A percentile compares a stretch with the other conserved stretches of the same genome.
phyloP scores from a whole-genome alignment of 1,140 invertebrate species.

The Planococcus citri region DNA sequence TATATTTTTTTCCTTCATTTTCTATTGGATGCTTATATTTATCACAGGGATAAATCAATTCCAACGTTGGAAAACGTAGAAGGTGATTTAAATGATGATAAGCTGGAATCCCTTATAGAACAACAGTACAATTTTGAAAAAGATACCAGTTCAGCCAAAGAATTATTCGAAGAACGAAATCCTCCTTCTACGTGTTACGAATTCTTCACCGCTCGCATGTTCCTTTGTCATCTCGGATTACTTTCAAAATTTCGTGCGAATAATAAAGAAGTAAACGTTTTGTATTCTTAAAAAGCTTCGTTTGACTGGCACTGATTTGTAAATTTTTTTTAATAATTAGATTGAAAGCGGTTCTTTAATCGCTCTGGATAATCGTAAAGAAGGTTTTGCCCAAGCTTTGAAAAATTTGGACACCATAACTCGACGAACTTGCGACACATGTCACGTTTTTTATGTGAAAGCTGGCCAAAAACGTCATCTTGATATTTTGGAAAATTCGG shows the following conservation, averaged over 20 bases:
- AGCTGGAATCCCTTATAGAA: constrained; percentile 43
- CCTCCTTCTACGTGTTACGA: constrained; percentile 73
- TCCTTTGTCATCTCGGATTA: constrained; percentile 89
- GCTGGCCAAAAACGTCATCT: constrained; percentile 59
- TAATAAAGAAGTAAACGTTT: not conserved
- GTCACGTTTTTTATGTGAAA: constrained; percentile 88
- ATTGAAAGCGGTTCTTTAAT: constrained; percentile 41
- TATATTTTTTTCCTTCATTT: not conserved
- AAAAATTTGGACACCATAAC: constrained; percentile 68
- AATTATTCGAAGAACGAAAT: constrained; percentile 50
- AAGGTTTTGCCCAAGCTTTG: constrained; percentile 56
- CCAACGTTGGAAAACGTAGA: constrained; percentile 56
- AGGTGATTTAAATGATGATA: constrained; percentile 42
- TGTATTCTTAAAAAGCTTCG: no score
- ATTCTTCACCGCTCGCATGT: constrained; percentile 85
- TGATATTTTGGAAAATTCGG: constrained; percentile 74
- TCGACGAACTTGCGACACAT: constrained; percentile 76
- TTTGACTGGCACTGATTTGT: no score
- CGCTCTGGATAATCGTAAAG: constrained; percentile 57
- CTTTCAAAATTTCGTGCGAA: constrained; percentile 35
- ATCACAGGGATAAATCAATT: constrained; percentile 64
- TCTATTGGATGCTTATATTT: constrained; percentile 5
- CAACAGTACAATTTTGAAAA: constrained; percentile 40
- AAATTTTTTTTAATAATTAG: no score
- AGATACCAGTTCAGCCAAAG: constrained; percentile 30